Percentiles rank a stretch among this genome's conserved stretches.
phyloP scores from a whole-genome alignment of 2,888 invertebrate genomes.

The Liodrosophila aerea region DNA sequence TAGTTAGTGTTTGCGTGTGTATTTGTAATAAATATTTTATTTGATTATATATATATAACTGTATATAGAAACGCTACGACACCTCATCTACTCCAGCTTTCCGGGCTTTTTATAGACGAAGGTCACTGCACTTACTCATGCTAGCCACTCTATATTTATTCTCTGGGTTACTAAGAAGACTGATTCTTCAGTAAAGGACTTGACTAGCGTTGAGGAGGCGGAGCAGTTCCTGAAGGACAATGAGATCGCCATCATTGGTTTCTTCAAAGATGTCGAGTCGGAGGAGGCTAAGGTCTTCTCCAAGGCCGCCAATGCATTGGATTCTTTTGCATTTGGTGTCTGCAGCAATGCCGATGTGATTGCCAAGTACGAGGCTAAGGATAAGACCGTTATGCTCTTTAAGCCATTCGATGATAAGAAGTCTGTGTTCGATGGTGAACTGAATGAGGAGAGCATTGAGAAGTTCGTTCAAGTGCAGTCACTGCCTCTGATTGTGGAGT shows the following conservation, averaged over 20 bases:
- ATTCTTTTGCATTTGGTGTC: constrained; percentile 95
- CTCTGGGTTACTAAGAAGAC: constrained; percentile 98
- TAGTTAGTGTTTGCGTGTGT: too few relatives aligned
- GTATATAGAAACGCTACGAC: too few relatives aligned
- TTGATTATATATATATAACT: too few relatives aligned
- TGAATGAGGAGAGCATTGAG: constrained; percentile 87
- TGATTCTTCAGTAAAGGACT: constrained; percentile 94
- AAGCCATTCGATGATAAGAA: constrained; percentile 97
- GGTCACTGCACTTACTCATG: too few relatives aligned
- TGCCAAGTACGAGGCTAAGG: constrained; percentile 90
- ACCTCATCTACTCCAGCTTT: too few relatives aligned
- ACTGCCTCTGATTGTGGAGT: constrained; percentile 95
- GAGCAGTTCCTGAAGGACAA: constrained; percentile 91
- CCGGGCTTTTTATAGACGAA: too few relatives aligned
- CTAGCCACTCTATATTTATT: too few relatives aligned
- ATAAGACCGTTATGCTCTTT: constrained; percentile 92
- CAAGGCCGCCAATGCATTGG: constrained; percentile 89
- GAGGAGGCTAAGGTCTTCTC: constrained; percentile 93
- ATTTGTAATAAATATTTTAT: too few relatives aligned
- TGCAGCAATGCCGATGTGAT: constrained; percentile 90
- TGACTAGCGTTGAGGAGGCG: constrained; percentile 90
- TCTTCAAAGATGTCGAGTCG: constrained; percentile 92
- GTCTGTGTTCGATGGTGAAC: constrained; percentile 88
- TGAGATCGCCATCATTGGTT: constrained; percentile 92
- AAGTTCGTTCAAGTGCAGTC: constrained; percentile 93